Conservation (phyloP, 2,888 invertebrate species). For the Drosophila falleni region DNA sequence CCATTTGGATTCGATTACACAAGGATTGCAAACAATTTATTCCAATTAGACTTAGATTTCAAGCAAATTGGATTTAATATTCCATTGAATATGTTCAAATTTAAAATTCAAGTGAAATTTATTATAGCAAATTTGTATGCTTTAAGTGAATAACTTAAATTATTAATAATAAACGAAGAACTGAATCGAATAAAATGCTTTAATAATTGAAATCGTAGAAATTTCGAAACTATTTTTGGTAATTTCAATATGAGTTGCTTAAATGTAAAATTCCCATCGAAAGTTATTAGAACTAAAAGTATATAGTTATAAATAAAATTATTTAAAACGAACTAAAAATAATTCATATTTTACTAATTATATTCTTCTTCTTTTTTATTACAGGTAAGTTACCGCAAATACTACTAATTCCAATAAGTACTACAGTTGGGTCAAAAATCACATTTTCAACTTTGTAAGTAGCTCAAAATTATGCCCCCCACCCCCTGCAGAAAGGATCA, state of each 20-base stretch:
- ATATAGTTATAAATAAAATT: too few relatives aligned
- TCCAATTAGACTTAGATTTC: conserved; percentile 24
- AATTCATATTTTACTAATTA: background rate
- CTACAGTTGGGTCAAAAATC: conserved; percentile 15
- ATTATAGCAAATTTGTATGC: background rate
- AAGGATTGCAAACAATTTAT: conserved; percentile 18
- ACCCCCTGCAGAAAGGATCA: conserved; percentile 27
- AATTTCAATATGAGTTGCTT: too few relatives aligned
- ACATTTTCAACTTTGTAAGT: conserved; percentile 56
- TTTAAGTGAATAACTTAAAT: background rate
- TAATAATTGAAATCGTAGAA: too few relatives aligned
- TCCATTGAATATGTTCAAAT: background rate
- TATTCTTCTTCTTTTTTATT: background rate
- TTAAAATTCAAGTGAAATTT: background rate
- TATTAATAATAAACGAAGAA: background rate
- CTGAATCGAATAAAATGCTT: too few relatives aligned
- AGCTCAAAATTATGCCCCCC: conserved; percentile 41
- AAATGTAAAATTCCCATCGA: too few relatives aligned
- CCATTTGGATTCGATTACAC: conserved; percentile 35
- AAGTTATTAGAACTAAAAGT: too few relatives aligned
- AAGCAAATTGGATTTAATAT: conserved; percentile 1
- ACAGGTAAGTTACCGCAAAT: conserved; percentile 65
- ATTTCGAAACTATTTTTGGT: too few relatives aligned
- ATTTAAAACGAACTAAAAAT: too few relatives aligned
- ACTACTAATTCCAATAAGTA: background rate